Base-by-base conservation (phyloP, 2,888 invertebrate species). In the Miltochrista miniata region DNA sequence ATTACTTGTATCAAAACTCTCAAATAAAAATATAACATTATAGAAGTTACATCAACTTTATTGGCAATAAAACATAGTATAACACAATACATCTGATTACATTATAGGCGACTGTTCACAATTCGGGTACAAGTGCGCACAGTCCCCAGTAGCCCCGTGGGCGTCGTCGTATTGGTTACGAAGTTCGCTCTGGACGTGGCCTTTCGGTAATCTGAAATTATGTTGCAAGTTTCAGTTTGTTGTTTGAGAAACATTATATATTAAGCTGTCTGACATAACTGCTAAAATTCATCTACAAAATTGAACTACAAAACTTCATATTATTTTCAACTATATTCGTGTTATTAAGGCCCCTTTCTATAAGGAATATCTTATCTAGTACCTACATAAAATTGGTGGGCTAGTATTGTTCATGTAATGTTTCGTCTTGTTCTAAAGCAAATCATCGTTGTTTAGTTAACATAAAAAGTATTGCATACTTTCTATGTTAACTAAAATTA, bases 141-240 rank as follows among this genome's bases (percentile, higher is more conserved):
- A 89, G 50, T 82, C 71, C 1, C 67, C 79, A 52, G 39, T 50
- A 13, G 71, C 68, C 68, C 73, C 73, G 48, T 89, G 87, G 51
- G 92, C 91, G 43, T 63, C 72, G 55, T 93, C 93, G 64, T 93
- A 93, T 51, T 85, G 83, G 44, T 81, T 84, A 68, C 78, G 82
- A 43, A 81, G 72, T 65, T 81, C 79, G 31, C 72, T 71, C 56
- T 79, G 82, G 41, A 62, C 75, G 11, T 68, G 70, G 56, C 86
- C 88, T 54, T 72, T 71, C 13, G 93, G 93, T 68, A 93, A 80
- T 64, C 93, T 93, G 79, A 56, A 86, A 85, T 65, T 59, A 72
- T 65, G 65, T 56, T 58, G 18, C 42, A 67, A 58, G 61, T 66
- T 65, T 61, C 51, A 46, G 56, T 59, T 45, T 41, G 56, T 52